Base-by-base conservation (phyloP, 2,888 invertebrate species). In the Drosophila maculinotata region DNA sequence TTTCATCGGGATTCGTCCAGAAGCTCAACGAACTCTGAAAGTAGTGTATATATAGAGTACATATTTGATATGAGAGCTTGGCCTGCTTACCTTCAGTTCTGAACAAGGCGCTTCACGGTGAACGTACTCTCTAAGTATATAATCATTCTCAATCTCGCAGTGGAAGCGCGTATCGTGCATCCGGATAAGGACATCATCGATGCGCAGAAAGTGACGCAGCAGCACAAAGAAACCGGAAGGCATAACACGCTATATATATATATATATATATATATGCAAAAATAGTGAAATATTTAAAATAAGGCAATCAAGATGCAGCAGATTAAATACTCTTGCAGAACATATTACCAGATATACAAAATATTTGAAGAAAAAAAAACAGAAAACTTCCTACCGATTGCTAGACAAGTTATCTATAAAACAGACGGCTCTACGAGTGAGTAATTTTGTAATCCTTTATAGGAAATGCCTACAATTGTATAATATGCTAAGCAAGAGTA, bases 181-280 rank as follows among this genome's bases (percentile, higher is more conserved):
- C 73, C 96, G 93, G 1, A 98, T 94, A 91, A 99, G 92, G 1
- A 99, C 98, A 89, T 96, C 95, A 90, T 99, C 99, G 1, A 99
- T 97, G 85, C 99, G 93, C 68, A 99, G 92, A 91, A 98, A 99
- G 90, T 96, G 97, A 77, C 99, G 94, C 60, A 97, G 92, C 6
- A 99, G 93, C 45, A 98, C 94, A 90, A 97, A 99, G 92, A 97
- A 98, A 72, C 97, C 96, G 35, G 95, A 94, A 0, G 97, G 97
- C 99, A 99, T 99, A 1, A 98, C 98, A 89, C 99, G 95, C 98
- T 98, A 92, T 59, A 92, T n/a, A n/a, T n/a, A n/a, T n/a, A n/a
- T n/a, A n/a, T n/a, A n/a, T n/a, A n/a, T n/a, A n/a, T n/a, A n/a
- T n/a, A n/a, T n/a, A 10, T 41, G 0, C 6, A 26, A n/a, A 17